Conservation (phyloP, 2,888 invertebrate species). For the Alloscopus bannaensis region DNA sequence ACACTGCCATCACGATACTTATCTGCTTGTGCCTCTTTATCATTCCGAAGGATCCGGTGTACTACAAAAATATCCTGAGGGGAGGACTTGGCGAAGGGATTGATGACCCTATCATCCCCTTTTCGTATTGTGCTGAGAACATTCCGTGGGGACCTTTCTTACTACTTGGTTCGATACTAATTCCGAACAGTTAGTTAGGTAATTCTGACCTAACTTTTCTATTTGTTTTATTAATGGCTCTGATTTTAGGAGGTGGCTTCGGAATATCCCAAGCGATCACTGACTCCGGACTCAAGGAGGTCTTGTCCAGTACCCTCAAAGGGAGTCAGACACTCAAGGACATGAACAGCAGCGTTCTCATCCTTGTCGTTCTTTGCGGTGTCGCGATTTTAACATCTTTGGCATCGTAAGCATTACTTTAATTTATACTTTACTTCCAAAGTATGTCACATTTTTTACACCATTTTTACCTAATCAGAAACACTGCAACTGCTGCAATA, state of each 20-base stretch:
- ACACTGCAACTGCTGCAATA: constrained; percentile 62
- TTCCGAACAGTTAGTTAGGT: background rate
- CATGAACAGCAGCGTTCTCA: constrained; percentile 15
- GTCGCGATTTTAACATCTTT: constrained; percentile 91
- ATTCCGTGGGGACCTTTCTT: constrained; percentile 58
- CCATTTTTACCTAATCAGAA: constrained; percentile 24
- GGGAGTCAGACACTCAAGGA: constrained; percentile 81
- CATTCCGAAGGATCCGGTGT: constrained; percentile 65
- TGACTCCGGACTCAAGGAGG: constrained; percentile 84
- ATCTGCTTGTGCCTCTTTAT: constrained; percentile 63
- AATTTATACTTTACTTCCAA: background rate
- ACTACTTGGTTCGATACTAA: constrained; percentile 56
- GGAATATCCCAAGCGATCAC: constrained; percentile 91
- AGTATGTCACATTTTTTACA: background rate
- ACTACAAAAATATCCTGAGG: constrained; percentile 63
- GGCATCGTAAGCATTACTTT: constrained; percentile 78
- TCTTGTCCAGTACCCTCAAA: constrained; percentile 84
- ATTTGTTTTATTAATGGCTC: background rate
- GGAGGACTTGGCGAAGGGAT: constrained; percentile 68
- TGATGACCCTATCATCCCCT: constrained; percentile 69
- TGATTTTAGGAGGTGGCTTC: constrained; percentile 85
- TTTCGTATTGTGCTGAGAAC: constrained; percentile 18
- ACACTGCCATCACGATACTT: constrained; percentile 65
- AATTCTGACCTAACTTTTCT: background rate
- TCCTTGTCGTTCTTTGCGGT: constrained; percentile 83